These are phyloP conservation scores for Ormyrus nitidulus DNA, from an alignment of 2,888 invertebrate species.

Conservation along the genomic window DNA sequence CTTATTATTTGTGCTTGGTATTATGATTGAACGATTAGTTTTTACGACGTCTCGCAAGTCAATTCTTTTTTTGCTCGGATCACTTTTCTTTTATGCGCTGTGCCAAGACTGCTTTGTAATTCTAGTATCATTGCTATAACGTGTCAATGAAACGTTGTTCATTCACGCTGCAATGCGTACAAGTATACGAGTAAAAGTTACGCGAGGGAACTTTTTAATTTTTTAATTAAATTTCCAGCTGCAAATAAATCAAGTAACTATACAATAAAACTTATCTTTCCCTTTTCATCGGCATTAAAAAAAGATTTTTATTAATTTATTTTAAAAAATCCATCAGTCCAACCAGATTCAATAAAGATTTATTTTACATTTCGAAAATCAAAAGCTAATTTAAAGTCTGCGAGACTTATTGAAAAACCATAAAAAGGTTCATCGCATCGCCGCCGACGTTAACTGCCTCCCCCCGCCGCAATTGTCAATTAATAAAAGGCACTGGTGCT, in stretches of 20 bases:
- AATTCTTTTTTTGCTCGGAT: not conserved
- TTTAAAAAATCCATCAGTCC: no score
- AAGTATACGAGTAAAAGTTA: not conserved
- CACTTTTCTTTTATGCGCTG: not conserved
- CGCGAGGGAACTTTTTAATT: not conserved
- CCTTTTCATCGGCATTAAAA: no score
- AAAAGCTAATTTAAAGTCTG: no score
- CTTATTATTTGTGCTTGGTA: slow-evolving; percentile 30
- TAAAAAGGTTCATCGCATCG: no score
- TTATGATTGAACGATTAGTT: slow-evolving; percentile 21
- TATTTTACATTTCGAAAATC: no score
- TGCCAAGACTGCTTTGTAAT: not conserved
- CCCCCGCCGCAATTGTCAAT: not conserved
- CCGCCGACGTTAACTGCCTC: not conserved
- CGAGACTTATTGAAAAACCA: no score
- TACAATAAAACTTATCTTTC: no score
- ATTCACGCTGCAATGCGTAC: not conserved
- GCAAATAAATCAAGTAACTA: no score
- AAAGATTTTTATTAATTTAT: no score
- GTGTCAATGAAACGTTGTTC: slow-evolving; percentile 18
- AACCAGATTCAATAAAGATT: no score
- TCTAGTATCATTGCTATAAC: not conserved
- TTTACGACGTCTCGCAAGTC: not conserved
- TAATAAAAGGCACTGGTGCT: not conserved
- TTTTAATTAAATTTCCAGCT: no score